Base-by-base conservation (phyloP, 1,140 invertebrate genomes). In the Eufriesea mexicana region DNA sequence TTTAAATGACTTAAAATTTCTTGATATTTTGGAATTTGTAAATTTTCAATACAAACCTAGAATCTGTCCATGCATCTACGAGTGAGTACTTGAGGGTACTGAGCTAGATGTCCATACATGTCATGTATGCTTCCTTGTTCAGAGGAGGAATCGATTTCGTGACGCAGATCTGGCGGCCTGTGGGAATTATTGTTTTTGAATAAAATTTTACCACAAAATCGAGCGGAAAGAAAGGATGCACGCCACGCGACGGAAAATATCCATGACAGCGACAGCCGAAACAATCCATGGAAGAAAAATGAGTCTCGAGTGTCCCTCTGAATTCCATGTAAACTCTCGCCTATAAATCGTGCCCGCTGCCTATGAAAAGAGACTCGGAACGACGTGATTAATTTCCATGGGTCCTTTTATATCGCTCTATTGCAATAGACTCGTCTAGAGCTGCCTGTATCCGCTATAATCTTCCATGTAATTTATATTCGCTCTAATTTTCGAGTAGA, bases 281-380 rank as follows among this genome's bases (percentile, higher is more conserved):
- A 77, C 86, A 85, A 86, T 87, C 74, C 64, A 75, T 68, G 59
- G 12, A 82, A 67, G 86, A 87, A 87, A 80, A 77, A 86, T 86
- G 75, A 83, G 73, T 57, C 80, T 75, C 75, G 84, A 61, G 62
- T 83, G 73, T 83, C 55, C n/a, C 70, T 51, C 85, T 68, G 73
- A 68, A 79, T 75, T 86, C 75, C 74, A 49, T 51, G 61, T 71
- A 79, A 82, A 86, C 67, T 54, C 62, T 57, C 45, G 70, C 28
- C 77, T 49, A 73, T 86, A 86, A 87, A 87, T 87, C 54, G 28
- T 57, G 47, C 20, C 25, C 5, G n/a, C 20, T 73, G 70, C 20
- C 61, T 55, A 28, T 57, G 72, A 82, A 57, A 75, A 57, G 42
- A 35, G 79, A 76, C 42, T 72, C 35, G 5, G n/a, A 16, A 49